These are phyloP conservation scores for Ophonus ardosiacus DNA, from an alignment of 2,888 invertebrate genomes.

Conservation along the genomic window DNA sequence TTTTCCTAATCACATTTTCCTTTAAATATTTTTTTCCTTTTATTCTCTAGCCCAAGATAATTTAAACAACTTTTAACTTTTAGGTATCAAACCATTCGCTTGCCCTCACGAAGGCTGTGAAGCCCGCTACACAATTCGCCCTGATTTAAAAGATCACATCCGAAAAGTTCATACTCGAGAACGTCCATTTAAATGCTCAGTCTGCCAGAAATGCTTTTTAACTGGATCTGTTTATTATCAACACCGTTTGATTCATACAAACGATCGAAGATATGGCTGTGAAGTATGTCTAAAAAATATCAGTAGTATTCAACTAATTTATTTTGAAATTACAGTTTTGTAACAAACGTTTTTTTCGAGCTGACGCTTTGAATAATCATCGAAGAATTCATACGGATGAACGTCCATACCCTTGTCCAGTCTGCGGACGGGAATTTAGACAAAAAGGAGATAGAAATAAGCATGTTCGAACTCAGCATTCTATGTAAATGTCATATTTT, in stretches of 20 bases:
- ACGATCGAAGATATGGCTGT: conserved; percentile 81
- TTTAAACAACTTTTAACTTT: conserved; percentile 26
- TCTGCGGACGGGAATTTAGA: conserved; percentile 77
- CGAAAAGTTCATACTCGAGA: conserved; percentile 82
- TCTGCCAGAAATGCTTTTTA: conserved; percentile 80
- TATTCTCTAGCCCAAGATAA: background rate
- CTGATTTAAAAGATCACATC: conserved; percentile 81
- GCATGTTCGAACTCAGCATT: conserved; percentile 78
- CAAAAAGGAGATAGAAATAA: conserved; percentile 80
- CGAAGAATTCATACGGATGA: conserved; percentile 81
- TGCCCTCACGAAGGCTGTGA: conserved; percentile 80
- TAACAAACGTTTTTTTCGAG: conserved; percentile 81
- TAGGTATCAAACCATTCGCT: conserved; percentile 81
- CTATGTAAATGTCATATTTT: conserved; percentile 63
- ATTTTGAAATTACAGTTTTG: conserved; percentile 73
- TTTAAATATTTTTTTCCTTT: background rate
- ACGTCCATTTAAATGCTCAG: conserved; percentile 80
- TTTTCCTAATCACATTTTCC: conserved; percentile 5
- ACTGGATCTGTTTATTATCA: conserved; percentile 83
- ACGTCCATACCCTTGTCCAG: conserved; percentile 78
- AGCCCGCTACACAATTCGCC: conserved; percentile 81
- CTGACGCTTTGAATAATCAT: conserved; percentile 81
- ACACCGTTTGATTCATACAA: conserved; percentile 81
- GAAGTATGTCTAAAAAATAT: conserved; percentile 74
- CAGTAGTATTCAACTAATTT: background rate